Percentiles rank a stretch among this genome's conserved stretches.
Conservation (phyloP, 2,797 vertebrate genomes). For the Hippocampus kuda region DNA sequence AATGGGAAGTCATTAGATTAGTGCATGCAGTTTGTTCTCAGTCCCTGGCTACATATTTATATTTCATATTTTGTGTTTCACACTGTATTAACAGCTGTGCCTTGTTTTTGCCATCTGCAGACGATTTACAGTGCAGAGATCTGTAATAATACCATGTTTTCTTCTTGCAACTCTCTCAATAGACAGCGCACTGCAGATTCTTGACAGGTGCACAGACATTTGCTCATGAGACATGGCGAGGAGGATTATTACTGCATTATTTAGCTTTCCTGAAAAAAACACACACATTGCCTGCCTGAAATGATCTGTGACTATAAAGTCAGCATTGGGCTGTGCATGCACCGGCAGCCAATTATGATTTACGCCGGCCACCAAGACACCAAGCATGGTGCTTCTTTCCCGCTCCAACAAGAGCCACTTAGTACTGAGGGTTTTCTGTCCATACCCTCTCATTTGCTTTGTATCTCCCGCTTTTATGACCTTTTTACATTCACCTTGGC, state of each 20-base stretch:
- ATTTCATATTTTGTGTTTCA: constrained; percentile 73
- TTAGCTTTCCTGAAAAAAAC: constrained; percentile 69
- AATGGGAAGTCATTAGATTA: constrained; percentile 65
- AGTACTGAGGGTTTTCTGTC: constrained; percentile 49
- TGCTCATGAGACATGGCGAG: constrained; percentile 64
- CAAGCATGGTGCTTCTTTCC: constrained; percentile 44
- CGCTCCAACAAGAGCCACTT: constrained; percentile 58
- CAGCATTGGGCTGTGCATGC: constrained; percentile 56
- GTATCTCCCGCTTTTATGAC: constrained; percentile 59
- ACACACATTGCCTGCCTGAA: constrained; percentile 62
- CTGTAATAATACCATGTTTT: constrained; percentile 71
- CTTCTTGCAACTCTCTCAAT: constrained; percentile 64
- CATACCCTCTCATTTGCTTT: constrained; percentile 57
- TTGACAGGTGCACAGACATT: constrained; percentile 72
- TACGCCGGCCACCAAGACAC: constrained; percentile 46
- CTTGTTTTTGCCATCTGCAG: constrained; percentile 76
- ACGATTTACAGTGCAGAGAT: constrained; percentile 65
- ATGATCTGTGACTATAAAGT: constrained; percentile 52
- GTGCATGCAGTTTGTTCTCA: constrained; percentile 60
- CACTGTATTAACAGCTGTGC: constrained; percentile 72
- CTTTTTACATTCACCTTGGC: constrained; percentile 70
- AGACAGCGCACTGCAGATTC: constrained; percentile 62
- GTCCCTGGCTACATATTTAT: constrained; percentile 69
- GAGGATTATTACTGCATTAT: constrained; percentile 73
- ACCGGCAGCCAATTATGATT: constrained; percentile 62